These are phyloP conservation scores for Mesorhabditis spiculigera DNA, from an alignment of 2,888 invertebrate species.

Conservation along the genomic window DNA sequence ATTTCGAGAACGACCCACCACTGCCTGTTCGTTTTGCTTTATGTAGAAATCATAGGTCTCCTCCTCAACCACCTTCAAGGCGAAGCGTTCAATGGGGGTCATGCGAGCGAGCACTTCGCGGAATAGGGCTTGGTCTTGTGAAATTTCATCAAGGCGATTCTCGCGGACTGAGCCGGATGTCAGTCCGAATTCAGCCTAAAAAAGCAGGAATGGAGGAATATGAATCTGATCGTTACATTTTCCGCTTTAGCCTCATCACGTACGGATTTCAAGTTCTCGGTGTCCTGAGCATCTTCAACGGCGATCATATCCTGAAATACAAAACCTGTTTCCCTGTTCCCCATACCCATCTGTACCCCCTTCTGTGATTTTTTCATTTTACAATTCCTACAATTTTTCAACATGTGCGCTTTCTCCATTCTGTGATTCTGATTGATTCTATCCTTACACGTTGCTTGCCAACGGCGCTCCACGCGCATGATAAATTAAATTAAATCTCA, in stretches of 20 bases:
- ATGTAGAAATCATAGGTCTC: no score
- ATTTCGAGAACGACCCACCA: no score
- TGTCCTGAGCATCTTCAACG: neutral
- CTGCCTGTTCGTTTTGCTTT: no score
- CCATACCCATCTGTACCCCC: no score
- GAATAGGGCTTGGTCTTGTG: neutral
- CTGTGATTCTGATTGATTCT: neutral
- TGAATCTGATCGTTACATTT: neutral
- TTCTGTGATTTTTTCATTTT: no score
- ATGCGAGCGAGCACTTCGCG: no score
- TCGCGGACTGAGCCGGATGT: neutral
- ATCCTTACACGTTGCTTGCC: no score
- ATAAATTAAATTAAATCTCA: no score
- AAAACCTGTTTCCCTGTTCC: no score
- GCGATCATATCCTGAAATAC: neutral
- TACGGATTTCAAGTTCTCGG: neutral
- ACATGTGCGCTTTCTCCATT: neutral
- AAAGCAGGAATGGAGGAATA: neutral
- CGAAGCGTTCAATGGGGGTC: no score
- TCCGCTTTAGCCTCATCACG: neutral
- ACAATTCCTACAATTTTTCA: neutral
- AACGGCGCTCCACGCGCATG: no score
- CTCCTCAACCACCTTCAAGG: no score
- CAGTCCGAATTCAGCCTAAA: slow-evolving; percentile 4
- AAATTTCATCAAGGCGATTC: slow-evolving; percentile 1